Percentiles rank a stretch among this genome's conserved stretches.
phyloP scores from a whole-genome alignment of 2,113 vertebrate species.

The Poecilia latipinna region DNA sequence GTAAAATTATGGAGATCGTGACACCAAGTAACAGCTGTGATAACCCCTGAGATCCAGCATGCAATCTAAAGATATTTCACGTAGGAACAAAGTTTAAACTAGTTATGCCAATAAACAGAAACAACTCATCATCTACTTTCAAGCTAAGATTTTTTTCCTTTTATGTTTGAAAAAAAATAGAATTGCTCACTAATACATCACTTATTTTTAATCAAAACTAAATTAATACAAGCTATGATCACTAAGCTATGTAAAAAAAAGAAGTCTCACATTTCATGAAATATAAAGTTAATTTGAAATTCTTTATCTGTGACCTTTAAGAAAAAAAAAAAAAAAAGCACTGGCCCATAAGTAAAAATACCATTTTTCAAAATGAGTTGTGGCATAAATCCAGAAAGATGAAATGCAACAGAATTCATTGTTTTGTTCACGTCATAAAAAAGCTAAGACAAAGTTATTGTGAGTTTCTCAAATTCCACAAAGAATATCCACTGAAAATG shows the following conservation, averaged over 20 bases:
- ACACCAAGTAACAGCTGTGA: slow-evolving; percentile 1
- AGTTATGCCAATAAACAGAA: neutral
- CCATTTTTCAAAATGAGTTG: too few relatives aligned
- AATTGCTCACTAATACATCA: neutral
- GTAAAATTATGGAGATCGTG: slow-evolving; percentile 1
- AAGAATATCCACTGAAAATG: too few relatives aligned
- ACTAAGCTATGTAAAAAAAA: too few relatives aligned
- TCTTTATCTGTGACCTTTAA: too few relatives aligned
- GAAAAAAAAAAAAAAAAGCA: too few relatives aligned
- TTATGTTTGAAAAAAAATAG: neutral
- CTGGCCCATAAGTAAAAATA: too few relatives aligned
- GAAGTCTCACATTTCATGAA: too few relatives aligned
- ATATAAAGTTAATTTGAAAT: too few relatives aligned
- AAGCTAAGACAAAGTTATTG: too few relatives aligned
- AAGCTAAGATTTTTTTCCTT: neutral
- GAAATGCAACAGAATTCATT: neutral
- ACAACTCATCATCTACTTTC: neutral
- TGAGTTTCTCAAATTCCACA: too few relatives aligned
- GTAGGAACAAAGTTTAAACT: neutral
- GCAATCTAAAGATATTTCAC: neutral
- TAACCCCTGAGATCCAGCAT: neutral
- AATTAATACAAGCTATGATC: neutral
- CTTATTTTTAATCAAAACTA: neutral
- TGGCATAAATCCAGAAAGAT: neutral
- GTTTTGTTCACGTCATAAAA: neutral